Percentiles rank a stretch among this genome's conserved stretches.
These are phyloP conservation scores for Ornithoptera priamus DNA, from an alignment of 2,888 invertebrate genomes.

Conservation along the genomic window DNA sequence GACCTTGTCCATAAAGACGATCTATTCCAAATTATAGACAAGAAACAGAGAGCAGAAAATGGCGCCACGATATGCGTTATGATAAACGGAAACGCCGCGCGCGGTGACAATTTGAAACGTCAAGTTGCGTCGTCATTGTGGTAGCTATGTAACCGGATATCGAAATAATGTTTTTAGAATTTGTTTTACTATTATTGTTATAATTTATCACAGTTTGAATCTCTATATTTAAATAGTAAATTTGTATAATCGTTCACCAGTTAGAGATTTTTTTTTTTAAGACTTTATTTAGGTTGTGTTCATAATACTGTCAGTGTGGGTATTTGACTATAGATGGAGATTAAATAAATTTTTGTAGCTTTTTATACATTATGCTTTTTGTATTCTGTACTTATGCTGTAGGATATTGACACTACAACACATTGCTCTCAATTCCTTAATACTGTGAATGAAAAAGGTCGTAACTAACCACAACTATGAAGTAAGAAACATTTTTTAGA, in stretches of 20 bases:
- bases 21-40: constrained; percentile 78
- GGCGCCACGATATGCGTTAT: constrained; percentile 48
- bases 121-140: constrained; percentile 17
- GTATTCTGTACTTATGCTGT: too few relatives aligned
- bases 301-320: background rate
- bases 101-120: constrained; percentile 28
- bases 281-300: background rate
- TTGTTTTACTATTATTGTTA: background rate
- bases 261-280: background rate
- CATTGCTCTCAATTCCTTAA: too few relatives aligned
- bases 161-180: background rate
- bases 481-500: too few relatives aligned
- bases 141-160: constrained; percentile 13
- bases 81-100: constrained; percentile 38
- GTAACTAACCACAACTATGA: too few relatives aligned
- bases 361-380: background rate
- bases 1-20: constrained; percentile 76
- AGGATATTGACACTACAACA: too few relatives aligned
- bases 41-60: constrained; percentile 63
- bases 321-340: background rate
- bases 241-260: background rate
- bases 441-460: too few relatives aligned
- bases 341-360: background rate
- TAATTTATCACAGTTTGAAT: background rate
- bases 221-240: background rate